Evolutionary conservation across 2,797 vertebrate genomes (phyloP), one percentile per base, ranked within the genome.

Genomic region (Coreius guichenoti): DNA sequence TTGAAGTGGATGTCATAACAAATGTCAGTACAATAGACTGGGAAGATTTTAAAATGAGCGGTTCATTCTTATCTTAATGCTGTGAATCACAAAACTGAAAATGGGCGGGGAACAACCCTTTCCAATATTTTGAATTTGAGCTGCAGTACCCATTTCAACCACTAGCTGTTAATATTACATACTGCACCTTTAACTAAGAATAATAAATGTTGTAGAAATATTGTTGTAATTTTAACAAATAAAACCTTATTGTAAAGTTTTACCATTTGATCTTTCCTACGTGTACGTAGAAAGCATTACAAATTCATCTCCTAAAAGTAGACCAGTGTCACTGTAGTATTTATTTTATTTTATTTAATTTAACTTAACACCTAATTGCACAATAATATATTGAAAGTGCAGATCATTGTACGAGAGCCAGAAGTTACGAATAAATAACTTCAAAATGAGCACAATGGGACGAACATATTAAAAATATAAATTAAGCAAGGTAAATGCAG

Each of bases 371-470:
- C 13, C 21, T 33, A 83, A 65, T 51, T 36, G 72, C 56, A 26
- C 14, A 65, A 49, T 61, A 65, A 83, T 83, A 75, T 36, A 63
- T 43, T 73, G 56, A 29, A 70, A 23, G 63, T 56, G 80, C 31
- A 26, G n/a, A 19, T 47, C 19, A 49, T 12, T n/a, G 26, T 33
- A 56, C 23, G 36, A 47, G 17, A 45, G 13, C n/a, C 47, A 47
- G 12, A 33, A 45, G 65, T 47, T 61, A 54, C 5, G 8, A 56
- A 69, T 70, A 81, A 56, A 70, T 70, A 81, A 70, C 67, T 43
- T 81, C 49, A 36, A 81, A 39, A 54, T 81, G 80, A 43, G 4
- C 65, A 69, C 61, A 81, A 56, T 69, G 67, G 80, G 80, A 70
- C 0, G 21, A 70, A 51, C 23, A 39, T 43, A 80, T 80, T 65